Evolutionary conservation across 2,888 invertebrate species (phyloP).

Genomic region (Tetheella fluctuosa): DNA sequence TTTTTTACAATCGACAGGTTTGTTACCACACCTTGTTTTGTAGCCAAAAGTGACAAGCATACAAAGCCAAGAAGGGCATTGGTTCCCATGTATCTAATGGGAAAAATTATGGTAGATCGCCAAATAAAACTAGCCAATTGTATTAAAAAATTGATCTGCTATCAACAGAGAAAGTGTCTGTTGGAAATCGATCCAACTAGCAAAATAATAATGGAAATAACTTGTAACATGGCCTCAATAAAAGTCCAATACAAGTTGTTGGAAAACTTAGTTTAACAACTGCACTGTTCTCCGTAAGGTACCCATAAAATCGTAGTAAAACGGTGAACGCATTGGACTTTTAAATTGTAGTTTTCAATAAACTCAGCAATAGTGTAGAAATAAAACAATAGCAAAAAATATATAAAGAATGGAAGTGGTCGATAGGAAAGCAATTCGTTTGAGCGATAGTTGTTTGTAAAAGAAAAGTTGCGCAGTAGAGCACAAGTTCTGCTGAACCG

Average conservation of each 20-base stretch:
- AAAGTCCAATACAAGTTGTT: conserved; percentile 2
- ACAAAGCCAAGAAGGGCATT: too few species aligned
- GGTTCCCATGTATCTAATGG: too few species aligned
- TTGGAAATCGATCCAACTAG: background rate
- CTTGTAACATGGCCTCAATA: background rate
- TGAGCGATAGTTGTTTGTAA: conserved; percentile 40
- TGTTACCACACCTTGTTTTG: too few species aligned
- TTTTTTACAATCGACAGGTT: too few species aligned
- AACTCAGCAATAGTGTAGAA: conserved; percentile 6
- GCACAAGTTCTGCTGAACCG: conserved; percentile 15
- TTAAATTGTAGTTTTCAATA: conserved; percentile 13
- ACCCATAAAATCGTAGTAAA: background rate
- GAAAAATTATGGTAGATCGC: too few species aligned
- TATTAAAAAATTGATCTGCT: too few species aligned
- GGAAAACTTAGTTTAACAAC: background rate
- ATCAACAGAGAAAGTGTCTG: background rate
- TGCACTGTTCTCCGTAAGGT: background rate
- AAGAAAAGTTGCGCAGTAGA: conserved; percentile 25
- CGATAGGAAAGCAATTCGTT: conserved; percentile 37
- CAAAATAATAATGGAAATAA: background rate
- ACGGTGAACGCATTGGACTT: conserved; percentile 5
- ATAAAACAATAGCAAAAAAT: conserved; percentile 7
- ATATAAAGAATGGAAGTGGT: conserved; percentile 18
- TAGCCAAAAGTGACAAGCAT: too few species aligned
- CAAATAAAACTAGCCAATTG: too few species aligned